Evolutionary conservation across 2,888 invertebrate species (phyloP).

Genomic region (Drosophila monieri): DNA sequence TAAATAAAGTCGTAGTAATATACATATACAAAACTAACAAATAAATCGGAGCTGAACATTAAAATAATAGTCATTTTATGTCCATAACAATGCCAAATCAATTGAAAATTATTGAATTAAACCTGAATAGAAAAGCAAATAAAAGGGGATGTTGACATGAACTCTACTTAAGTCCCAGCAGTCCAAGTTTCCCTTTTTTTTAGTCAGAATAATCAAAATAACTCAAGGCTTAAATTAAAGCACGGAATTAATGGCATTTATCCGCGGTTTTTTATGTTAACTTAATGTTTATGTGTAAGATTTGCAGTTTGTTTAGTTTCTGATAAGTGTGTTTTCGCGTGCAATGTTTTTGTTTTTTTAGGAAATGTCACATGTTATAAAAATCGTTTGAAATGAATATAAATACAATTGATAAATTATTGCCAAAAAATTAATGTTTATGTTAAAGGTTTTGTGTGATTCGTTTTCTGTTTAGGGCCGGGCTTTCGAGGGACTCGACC

Average conservation of each 20-base stretch:
- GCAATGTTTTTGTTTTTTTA: not conserved
- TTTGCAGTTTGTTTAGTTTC: conserved; percentile 15
- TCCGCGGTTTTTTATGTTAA: conserved; percentile 47
- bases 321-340: not conserved
- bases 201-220: conserved; percentile 49
- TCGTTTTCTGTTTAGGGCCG: conserved; percentile 11
- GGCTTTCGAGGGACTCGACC: too few species aligned
- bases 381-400: not conserved
- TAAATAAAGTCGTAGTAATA: conserved; percentile 7
- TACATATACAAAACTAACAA: conserved; percentile 27
- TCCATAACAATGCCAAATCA: conserved; percentile 56
- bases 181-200: conserved; percentile 10
- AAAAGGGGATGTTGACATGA: not conserved
- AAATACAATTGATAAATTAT: not conserved
- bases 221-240: conserved; percentile 60
- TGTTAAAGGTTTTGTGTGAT: conserved; percentile 13
- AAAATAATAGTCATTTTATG: conserved; percentile 29
- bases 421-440: conserved; percentile 13
- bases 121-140: conserved; percentile 41
- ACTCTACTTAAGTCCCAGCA: not conserved
- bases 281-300: conserved; percentile 46
- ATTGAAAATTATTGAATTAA: conserved; percentile 25
- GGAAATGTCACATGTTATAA: not conserved
- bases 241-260: conserved; percentile 76
- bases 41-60: conserved; percentile 39